Evolutionary conservation across 2,888 invertebrate species (phyloP), one percentile per base, ranked within the genome.

Genomic region (Morpho deidamia): DNA sequence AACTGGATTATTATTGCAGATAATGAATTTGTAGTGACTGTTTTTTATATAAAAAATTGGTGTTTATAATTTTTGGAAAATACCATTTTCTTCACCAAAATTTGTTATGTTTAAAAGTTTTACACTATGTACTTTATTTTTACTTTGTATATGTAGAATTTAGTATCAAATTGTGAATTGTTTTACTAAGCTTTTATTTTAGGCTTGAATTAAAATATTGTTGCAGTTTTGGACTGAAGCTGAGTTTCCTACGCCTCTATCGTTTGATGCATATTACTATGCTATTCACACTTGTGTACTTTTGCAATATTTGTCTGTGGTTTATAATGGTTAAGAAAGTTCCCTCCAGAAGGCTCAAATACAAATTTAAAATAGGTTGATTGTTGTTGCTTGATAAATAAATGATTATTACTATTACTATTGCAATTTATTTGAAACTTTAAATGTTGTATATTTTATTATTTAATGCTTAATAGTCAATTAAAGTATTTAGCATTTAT

Each of bases 281-380:
- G 81, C 71, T 88, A 52, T 69, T 88, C 49, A 74, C 78, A 7
- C 71, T 87, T 47, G 75, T 85, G 40, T 87, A 85, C 69, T 87
- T 86, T 73, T 86, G 83, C 72, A 87, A 88, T 60, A 70, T 85
- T 38, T 80, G 81, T 62, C 68, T 87, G 50, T 88, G 87, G 87
- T 88, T 82, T 65, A 67, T 86, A 64, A 84, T 84, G 77, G 75
- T 72, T 51, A 86, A 78, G 67, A 86, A 76, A 69, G 62, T 70
- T 11, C 73, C 75, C 68, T 76, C 83, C 69, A 80, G 71, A 65
- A 69, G 69, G 40, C 55, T 78, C n/a, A 70, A 74, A 64, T 86
- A 84, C 63, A 73, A 66, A 58, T 80, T 86, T 58, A 77, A 71
- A 70, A 66, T 83, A 14, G 66, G 70, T 51, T 68, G 79, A 59